A percentile compares a stretch with the other conserved stretches of the same genome.
Conservation (phyloP, 2,888 invertebrate species). For the Meloe dianella region DNA sequence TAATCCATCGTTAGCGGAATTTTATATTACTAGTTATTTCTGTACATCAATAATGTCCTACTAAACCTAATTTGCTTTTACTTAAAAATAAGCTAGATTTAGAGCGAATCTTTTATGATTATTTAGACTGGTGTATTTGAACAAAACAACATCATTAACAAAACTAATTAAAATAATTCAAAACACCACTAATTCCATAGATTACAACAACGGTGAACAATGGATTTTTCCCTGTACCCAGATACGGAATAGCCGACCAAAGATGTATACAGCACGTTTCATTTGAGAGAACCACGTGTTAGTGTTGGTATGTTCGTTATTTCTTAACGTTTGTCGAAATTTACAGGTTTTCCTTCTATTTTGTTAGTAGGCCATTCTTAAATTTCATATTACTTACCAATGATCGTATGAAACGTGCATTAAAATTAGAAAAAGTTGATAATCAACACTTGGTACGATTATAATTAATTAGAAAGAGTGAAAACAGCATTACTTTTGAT, state of each 20-base stretch:
- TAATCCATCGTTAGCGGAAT: not conserved
- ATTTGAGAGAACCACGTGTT: not conserved
- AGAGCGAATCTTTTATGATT: not conserved
- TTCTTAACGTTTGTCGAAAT: no score
- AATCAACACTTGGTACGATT: not conserved
- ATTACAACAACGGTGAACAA: not conserved
- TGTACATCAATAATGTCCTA: not conserved
- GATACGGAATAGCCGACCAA: not conserved
- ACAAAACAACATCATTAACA: not conserved
- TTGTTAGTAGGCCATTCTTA: no score
- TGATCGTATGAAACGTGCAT: not conserved
- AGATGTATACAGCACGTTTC: not conserved
- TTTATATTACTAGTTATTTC: not conserved
- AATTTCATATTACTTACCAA: not conserved
- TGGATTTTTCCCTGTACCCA: not conserved
- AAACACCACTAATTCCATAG: no score
- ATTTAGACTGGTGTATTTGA: not conserved
- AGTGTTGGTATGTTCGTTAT: no score
- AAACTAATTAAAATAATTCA: no score
- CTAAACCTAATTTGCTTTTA: not conserved
- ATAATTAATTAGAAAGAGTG: slow-evolving; percentile 4
- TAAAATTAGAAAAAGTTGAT: not conserved
- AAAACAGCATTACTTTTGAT: not conserved
- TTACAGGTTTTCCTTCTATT: no score
- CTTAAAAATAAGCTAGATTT: not conserved